Base-by-base conservation (phyloP, 2,888 invertebrate species). In the Nematopogon swammerdamellus region DNA sequence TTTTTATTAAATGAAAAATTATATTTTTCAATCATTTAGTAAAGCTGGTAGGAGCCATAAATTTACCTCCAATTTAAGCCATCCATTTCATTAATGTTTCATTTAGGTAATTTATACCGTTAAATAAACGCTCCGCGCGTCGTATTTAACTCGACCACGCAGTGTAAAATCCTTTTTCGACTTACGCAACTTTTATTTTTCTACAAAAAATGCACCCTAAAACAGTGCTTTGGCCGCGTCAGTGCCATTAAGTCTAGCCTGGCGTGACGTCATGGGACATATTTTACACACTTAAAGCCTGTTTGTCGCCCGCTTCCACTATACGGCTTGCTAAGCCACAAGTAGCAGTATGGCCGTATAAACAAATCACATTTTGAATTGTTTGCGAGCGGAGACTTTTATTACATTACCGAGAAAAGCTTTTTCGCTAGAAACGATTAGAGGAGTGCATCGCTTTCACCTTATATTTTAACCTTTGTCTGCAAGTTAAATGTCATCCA, bases 261-360 rank as follows among this genome's bases (percentile, higher is more conserved):
- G 60, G 67, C 64, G 67, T 72, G 71, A 71, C 72, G 70, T 70
- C 70, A 71, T 62, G 59, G 63, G 61, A 73, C 72, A 76, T 79
- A 77, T 71, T 75, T 79, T 72, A 77, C 70, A 73, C 73, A 74
- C 73, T 77, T 77, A 76, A 75, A 77, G 74, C 76, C 76, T 77
- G 76, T 76, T 77, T 77, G 79, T 76, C 75, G 75, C 73, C 75
- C 77, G 73, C 73, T 73, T 76, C 76, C 70, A 79, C 77, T 79
- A 77, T 77, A 73, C 72, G 72, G 65, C 70, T 70, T 75, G 76
- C 77, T 76, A 72, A 68, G 67, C 70, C 60, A 59, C 61, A 70
- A 77, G 74, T 77, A 77, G 75, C 67, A 71, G 72, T 75, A 69
- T 65, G 63, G 63, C 62, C 55, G 58, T 61, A 67, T 62, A 63